phyloP scores from a whole-genome alignment of 2,888 invertebrate genomes.

The Drosophila mayaguana region DNA sequence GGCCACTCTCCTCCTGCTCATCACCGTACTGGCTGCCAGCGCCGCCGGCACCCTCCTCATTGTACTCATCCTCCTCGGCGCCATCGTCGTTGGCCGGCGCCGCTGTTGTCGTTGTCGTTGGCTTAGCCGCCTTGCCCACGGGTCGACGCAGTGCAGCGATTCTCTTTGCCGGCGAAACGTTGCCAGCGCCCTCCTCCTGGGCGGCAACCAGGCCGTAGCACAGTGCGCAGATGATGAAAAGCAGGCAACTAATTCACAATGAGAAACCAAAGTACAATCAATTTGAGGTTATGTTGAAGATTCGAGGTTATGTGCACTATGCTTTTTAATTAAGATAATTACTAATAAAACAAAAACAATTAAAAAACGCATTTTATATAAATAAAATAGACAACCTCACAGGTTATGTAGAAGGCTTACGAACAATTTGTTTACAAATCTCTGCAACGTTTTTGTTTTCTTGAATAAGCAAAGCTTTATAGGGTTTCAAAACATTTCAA shows the following conservation, averaged over 20 bases:
- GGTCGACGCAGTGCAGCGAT: conserved; percentile 80
- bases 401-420: conserved; percentile 1
- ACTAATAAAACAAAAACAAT: neutral
- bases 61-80: conserved; percentile 85
- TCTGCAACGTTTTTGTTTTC: neutral
- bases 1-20: conserved; percentile 86
- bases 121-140: conserved; percentile 74
- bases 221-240: conserved; percentile 75
- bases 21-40: conserved; percentile 83
- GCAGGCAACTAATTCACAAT: conserved; percentile 66
- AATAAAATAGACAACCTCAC: neutral
- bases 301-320: neutral
- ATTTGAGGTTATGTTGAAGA: conserved; percentile 2
- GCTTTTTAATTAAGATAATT: neutral
- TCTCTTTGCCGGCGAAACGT: conserved; percentile 69
- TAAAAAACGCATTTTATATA: neutral
- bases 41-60: conserved; percentile 81
- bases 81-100: conserved; percentile 70
- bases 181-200: conserved; percentile 68
- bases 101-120: conserved; percentile 81
- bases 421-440: neutral
- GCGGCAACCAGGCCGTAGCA: conserved; percentile 73
- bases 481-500: neutral
- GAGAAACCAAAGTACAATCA: neutral
- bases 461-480: neutral